phyloP scores from a whole-genome alignment of 1,140 invertebrate genomes.

The Drosophila seguyi region DNA sequence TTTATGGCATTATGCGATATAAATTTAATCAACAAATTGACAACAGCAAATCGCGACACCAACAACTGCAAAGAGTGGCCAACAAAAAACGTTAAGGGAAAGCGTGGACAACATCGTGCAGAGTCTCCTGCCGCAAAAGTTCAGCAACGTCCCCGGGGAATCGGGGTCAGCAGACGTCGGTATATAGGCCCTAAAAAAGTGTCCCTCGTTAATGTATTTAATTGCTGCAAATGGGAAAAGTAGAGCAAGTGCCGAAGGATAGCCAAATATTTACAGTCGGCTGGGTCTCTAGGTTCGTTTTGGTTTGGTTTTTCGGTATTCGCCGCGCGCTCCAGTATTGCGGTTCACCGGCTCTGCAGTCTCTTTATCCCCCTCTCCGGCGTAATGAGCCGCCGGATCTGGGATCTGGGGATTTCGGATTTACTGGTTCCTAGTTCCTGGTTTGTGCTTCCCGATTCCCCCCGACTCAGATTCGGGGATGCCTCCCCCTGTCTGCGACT shows the following conservation, averaged over 20 bases:
- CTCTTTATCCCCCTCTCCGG: constrained; percentile 5
- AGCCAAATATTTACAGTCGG: constrained; percentile 64
- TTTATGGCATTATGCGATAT: constrained; percentile 56
- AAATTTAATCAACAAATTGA: constrained; percentile 50
- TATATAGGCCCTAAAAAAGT: constrained; percentile 49
- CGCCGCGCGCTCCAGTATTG: constrained; percentile 32
- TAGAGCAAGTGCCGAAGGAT: constrained; percentile 50
- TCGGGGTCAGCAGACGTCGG: constrained; percentile 73
- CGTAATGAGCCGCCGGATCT: constrained; percentile 59
- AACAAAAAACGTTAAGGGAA: constrained; percentile 1
- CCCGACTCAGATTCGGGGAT: background rate
- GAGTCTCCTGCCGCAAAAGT: constrained; percentile 12
- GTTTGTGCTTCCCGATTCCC: constrained; percentile 9
- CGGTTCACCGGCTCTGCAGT: constrained; percentile 42
- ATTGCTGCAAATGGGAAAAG: constrained; percentile 47
- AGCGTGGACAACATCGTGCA: constrained; percentile 14
- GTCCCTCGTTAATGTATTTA: constrained; percentile 57
- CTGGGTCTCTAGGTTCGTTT: constrained; percentile 45
- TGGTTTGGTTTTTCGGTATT: constrained; percentile 26
- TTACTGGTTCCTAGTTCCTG: constrained; percentile 13
- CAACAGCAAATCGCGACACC: constrained; percentile 11
- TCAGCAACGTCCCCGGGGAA: constrained; percentile 56
- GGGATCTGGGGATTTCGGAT: constrained; percentile 24
- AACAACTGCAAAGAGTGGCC: constrained; percentile 9
- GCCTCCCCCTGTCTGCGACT: background rate